Evolutionary conservation across 64 coral and sea anemone genomes (phyloP).

Genomic region (Pachyseris speciosa): DNA sequence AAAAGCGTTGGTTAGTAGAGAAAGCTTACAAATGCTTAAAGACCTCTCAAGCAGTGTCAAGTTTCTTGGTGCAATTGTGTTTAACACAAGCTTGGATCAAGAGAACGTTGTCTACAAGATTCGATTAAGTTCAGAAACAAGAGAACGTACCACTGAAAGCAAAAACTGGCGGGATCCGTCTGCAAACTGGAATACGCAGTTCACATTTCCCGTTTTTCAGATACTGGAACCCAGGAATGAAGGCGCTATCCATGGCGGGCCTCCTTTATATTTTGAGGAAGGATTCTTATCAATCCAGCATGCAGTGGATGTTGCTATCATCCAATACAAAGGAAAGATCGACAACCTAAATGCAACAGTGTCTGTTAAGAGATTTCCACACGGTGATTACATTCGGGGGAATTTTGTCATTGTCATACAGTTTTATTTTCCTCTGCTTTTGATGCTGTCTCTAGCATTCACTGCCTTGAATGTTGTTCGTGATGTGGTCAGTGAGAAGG

Average conservation of each 20-base stretch:
- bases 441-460: slow-evolving; percentile 81
- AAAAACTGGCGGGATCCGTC: slow-evolving; percentile 44
- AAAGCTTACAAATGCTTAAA: not conserved
- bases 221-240: slow-evolving; percentile 59
- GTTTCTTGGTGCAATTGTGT: slow-evolving; percentile 83
- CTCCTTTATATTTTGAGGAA: slow-evolving; percentile 79
- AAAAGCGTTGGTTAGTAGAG: slow-evolving; percentile 28
- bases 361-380: slow-evolving; percentile 75
- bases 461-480: slow-evolving; percentile 87
- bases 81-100: slow-evolving; percentile 55
- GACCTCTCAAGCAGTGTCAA: too few relatives aligned
- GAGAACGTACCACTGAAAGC: not conserved
- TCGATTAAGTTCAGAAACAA: slow-evolving; percentile 69
- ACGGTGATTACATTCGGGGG: slow-evolving; percentile 67
- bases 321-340: slow-evolving; percentile 47
- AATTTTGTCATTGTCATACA: slow-evolving; percentile 82
- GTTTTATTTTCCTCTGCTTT: slow-evolving; percentile 61
- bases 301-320: slow-evolving; percentile 83
- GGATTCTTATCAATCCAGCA: slow-evolving; percentile 90
- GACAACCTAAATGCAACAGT: not conserved
- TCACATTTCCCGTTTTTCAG: slow-evolving; percentile 83
- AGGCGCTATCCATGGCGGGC: slow-evolving; percentile 45
- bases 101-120: slow-evolving; percentile 72
- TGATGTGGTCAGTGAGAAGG: slow-evolving; percentile 92
- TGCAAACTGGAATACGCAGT: slow-evolving; percentile 85